A percentile compares a stretch with the other conserved stretches of the same genome.
Conservation (phyloP, 2,888 invertebrate genomes). For the Tipula lateralis region DNA sequence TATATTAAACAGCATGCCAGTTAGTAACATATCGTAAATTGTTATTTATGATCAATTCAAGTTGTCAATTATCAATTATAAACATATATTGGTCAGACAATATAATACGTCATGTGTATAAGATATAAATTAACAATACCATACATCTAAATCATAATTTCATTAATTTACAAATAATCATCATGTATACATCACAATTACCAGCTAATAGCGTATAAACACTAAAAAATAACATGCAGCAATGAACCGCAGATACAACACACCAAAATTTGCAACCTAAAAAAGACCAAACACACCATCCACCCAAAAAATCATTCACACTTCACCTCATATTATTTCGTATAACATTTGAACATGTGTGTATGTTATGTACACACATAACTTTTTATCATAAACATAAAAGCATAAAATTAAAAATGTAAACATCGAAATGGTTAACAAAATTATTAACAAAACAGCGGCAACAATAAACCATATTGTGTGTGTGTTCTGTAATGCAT, state of each 20-base stretch:
- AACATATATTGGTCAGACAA: background rate
- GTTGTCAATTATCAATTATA: background rate
- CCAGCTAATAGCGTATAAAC: background rate
- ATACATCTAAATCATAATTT: background rate
- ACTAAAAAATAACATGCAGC: background rate
- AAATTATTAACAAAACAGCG: background rate
- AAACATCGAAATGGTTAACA: background rate
- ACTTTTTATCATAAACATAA: background rate
- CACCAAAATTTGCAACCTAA: background rate
- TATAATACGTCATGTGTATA: background rate
- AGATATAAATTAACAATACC: background rate
- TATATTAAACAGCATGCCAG: constrained; percentile 34
- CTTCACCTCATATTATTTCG: background rate
- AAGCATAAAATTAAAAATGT: background rate
- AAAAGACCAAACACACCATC: background rate
- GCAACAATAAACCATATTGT: background rate
- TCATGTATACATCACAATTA: background rate
- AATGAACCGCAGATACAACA: background rate
- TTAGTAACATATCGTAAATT: constrained; percentile 32
- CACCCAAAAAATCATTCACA: background rate
- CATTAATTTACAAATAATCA: background rate
- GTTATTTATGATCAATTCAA: constrained; percentile 26
- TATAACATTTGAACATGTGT: too few species aligned
- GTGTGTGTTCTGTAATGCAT: background rate
- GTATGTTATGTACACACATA: background rate